Evolutionary conservation across 1,140 invertebrate species (phyloP).

Genomic region (Geopemphigus sp.): DNA sequence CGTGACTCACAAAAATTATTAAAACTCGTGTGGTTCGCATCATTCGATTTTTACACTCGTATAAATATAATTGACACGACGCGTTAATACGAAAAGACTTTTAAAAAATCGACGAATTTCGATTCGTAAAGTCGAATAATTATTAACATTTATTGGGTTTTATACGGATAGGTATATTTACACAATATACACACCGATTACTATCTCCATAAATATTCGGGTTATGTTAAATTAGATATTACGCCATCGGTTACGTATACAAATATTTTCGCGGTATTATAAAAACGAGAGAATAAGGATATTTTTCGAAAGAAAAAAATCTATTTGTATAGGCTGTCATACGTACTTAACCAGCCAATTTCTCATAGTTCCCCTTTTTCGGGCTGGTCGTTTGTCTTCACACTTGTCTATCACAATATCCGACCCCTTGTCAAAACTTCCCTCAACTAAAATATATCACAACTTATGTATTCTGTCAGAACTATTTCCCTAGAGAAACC

Average conservation of each 20-base stretch:
- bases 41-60: no score
- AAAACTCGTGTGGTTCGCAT: no score
- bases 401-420: conserved; percentile 45
- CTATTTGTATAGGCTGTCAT: conserved; percentile 35
- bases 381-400: conserved; percentile 38
- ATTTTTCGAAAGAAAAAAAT: conserved; percentile 15
- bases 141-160: no score
- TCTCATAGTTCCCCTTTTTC: conserved; percentile 44
- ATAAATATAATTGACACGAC: no score
- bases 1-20: no score
- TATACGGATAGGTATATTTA: no score
- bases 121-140: no score
- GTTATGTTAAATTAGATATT: no score
- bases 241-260: not conserved
- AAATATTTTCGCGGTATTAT: not conserved
- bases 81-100: no score
- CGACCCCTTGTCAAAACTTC: conserved; percentile 49
- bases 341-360: conserved; percentile 45
- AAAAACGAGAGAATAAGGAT: not conserved
- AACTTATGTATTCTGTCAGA: conserved; percentile 46
- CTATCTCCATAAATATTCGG: no score
- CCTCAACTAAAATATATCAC: conserved; percentile 43
- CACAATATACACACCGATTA: no score
- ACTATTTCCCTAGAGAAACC: conserved; percentile 41
- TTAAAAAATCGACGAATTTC: no score